These are phyloP conservation scores for Daubentonia madagascariensis DNA, from an alignment of 2,113 vertebrate genomes.

Conservation along the genomic window DNA sequence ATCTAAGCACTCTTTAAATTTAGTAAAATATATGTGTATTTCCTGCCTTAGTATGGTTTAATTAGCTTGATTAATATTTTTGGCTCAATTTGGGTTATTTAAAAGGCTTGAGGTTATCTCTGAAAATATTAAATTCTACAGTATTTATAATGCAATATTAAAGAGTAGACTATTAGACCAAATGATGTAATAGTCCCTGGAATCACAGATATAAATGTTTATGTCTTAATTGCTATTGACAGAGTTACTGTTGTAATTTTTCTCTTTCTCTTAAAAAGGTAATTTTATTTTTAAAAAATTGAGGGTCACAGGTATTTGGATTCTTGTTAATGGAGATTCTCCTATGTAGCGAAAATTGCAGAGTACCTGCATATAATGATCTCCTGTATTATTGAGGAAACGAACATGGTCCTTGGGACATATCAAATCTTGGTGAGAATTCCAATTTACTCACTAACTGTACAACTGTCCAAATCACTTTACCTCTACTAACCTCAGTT, in stretches of 20 bases:
- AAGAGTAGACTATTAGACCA: not conserved
- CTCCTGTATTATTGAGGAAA: not conserved
- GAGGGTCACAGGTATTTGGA: not conserved
- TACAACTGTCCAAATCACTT: not conserved
- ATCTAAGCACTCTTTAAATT: not conserved
- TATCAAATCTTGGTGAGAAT: not conserved
- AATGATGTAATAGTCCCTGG: not conserved
- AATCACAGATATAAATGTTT: not conserved
- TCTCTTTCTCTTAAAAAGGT: not conserved
- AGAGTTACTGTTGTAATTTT: not conserved
- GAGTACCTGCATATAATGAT: not conserved
- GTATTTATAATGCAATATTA: not conserved
- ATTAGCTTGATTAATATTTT: not conserved
- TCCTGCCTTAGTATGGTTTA: not conserved
- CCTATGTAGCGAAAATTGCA: slow-evolving; percentile 7
- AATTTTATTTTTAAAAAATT: not conserved
- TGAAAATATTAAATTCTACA: not conserved
- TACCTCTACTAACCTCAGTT: not conserved
- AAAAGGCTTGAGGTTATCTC: not conserved
- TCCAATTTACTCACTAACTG: not conserved
- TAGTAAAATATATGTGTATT: not conserved
- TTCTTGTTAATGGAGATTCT: not conserved
- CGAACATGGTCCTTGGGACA: not conserved
- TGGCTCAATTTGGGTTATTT: not conserved
- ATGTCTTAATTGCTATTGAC: slow-evolving; percentile 1